phyloP scores from a whole-genome alignment of 2,888 invertebrate species.

The Drosophila mimetica region DNA sequence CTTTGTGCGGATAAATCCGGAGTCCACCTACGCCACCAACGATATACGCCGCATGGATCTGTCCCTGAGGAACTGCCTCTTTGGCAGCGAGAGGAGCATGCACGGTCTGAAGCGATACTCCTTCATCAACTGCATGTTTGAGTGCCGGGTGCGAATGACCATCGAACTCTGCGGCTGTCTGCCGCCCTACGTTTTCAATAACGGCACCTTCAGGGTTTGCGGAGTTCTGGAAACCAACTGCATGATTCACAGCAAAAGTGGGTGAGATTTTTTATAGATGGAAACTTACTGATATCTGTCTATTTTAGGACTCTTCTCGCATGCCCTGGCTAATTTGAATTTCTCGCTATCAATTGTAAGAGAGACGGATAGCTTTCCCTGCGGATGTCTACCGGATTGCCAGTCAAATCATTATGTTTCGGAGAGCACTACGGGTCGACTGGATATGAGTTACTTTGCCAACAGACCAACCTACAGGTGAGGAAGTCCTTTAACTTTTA shows the following conservation, averaged over 20 bases:
- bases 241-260: constrained; percentile 77
- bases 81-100: constrained; percentile 85
- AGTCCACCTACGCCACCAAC: constrained; percentile 87
- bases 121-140: constrained; percentile 88
- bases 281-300: background rate
- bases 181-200: constrained; percentile 86
- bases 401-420: constrained; percentile 87
- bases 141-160: constrained; percentile 85
- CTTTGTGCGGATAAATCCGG: constrained; percentile 87
- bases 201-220: constrained; percentile 77
- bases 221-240: constrained; percentile 73
- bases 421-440: constrained; percentile 87
- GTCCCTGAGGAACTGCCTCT: constrained; percentile 86
- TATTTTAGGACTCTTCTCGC: constrained; percentile 61
- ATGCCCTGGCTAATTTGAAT: constrained; percentile 84
- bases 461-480: constrained; percentile 80
- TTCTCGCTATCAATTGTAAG: constrained; percentile 63
- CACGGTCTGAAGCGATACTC: constrained; percentile 85
- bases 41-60: constrained; percentile 85
- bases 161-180: constrained; percentile 86
- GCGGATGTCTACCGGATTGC: constrained; percentile 88
- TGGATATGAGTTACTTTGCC: constrained; percentile 85
- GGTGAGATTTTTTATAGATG: too few species aligned
- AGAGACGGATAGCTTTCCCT: constrained; percentile 75
- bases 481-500: background rate